Conservation (phyloP, 2,888 invertebrate species). For the Trisateles emortualis region DNA sequence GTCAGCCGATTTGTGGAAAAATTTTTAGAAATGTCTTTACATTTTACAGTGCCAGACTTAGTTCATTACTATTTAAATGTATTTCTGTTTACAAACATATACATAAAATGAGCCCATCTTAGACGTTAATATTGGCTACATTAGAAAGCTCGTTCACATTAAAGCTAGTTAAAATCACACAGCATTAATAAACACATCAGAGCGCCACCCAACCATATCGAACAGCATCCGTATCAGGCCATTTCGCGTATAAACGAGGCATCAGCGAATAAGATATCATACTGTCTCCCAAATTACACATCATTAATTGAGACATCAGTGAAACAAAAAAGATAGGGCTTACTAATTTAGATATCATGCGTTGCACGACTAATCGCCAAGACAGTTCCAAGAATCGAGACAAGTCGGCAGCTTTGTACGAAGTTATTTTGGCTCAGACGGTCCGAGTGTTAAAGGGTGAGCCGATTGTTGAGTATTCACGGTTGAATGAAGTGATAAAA, state of each 20-base stretch:
- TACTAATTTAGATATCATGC: conserved; percentile 50
- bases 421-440: conserved; percentile 47
- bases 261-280: conserved; percentile 41
- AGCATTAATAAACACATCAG: conserved; percentile 45
- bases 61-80: too few relatives aligned
- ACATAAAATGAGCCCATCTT: too few relatives aligned
- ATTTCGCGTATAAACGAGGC: conserved; percentile 46
- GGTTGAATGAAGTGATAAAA: conserved; percentile 33
- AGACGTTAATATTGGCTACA: not conserved
- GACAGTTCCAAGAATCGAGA: conserved; percentile 38
- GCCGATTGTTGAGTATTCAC: conserved; percentile 36
- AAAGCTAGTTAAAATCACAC: conserved; percentile 15
- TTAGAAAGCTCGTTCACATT: not conserved
- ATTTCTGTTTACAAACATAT: too few relatives aligned
- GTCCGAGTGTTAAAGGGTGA: conserved; percentile 35
- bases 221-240: conserved; percentile 28
- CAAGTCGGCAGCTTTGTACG: conserved; percentile 44
- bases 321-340: conserved; percentile 43
- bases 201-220: conserved; percentile 36
- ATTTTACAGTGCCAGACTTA: too few relatives aligned
- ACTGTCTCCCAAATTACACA: conserved; percentile 41
- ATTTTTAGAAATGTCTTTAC: not conserved
- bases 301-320: conserved; percentile 50
- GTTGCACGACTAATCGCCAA: conserved; percentile 47
- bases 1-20: not conserved